Conservation (phyloP, 2,113 vertebrate genomes). For the Callocephalon fimbriatum region DNA sequence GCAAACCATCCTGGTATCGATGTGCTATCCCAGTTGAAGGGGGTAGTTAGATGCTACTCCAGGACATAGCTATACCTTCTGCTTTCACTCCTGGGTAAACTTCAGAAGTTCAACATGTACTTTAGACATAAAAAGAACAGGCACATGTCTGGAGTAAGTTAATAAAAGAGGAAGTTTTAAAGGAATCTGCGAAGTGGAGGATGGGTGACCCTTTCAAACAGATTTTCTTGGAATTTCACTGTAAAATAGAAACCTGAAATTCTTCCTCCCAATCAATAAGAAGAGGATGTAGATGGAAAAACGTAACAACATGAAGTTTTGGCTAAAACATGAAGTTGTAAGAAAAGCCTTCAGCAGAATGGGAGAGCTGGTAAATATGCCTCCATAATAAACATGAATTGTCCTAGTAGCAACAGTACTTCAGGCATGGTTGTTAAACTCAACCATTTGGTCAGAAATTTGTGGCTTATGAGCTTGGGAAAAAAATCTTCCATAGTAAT, state of each 20-base stretch:
- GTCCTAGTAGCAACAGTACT: not conserved
- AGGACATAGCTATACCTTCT: conserved; percentile 29
- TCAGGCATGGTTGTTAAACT: not conserved
- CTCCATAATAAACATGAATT: not conserved
- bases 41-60: conserved; percentile 44
- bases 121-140: conserved; percentile 69
- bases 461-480: not conserved
- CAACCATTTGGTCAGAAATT: not conserved
- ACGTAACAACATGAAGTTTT: not conserved
- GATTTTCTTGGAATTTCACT: not conserved
- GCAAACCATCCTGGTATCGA: conserved; percentile 37
- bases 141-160: conserved; percentile 44
- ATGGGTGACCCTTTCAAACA: not conserved
- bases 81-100: conserved; percentile 53
- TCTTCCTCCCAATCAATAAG: not conserved
- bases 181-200: not conserved
- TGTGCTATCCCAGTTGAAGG: not conserved
- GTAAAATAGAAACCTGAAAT: not conserved
- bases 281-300: conserved; percentile 18
- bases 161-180: conserved; percentile 25
- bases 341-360: not conserved
- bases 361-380: not conserved
- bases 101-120: conserved; percentile 58
- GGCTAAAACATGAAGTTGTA: not conserved
- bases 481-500: not conserved